Evolutionary conservation across 1,140 invertebrate species (phyloP).

Genomic region (Philopotamus ludificatus): DNA sequence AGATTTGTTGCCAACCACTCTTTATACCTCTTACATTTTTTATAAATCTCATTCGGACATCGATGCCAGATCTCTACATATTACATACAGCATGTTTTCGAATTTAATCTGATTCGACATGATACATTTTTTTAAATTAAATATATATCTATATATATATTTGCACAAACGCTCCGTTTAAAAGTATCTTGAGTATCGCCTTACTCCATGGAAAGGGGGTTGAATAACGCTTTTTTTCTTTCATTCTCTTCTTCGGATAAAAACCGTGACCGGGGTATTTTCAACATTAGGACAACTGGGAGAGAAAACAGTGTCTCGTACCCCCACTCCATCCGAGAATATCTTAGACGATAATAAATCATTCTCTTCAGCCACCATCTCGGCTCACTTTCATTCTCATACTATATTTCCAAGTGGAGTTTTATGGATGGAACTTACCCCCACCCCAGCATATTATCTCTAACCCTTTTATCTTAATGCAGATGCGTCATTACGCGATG

Average conservation of each 20-base stretch:
- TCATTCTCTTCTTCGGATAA: background rate
- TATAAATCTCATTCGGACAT: constrained; percentile 13
- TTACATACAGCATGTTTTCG: too few species aligned
- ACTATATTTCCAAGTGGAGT: constrained; percentile 6
- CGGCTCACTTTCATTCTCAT: constrained; percentile 23
- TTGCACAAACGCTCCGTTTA: too few species aligned
- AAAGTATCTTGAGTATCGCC: too few species aligned
- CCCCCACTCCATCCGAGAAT: constrained; percentile 3
- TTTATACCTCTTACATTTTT: constrained; percentile 10
- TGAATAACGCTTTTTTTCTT: too few species aligned
- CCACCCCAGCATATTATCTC: background rate
- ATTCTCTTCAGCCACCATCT: constrained; percentile 26
- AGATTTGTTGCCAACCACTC: constrained; percentile 19
- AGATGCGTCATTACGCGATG: constrained; percentile 23
- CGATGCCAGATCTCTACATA: too few species aligned
- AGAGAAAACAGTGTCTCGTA: background rate
- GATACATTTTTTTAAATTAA: too few species aligned
- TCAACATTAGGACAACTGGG: background rate
- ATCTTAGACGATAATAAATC: constrained; percentile 39
- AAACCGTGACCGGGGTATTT: background rate
- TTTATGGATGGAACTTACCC: constrained; percentile 10
- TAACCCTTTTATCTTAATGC: constrained; percentile 28
- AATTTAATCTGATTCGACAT: too few species aligned
- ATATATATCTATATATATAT: too few species aligned
- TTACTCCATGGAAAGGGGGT: too few species aligned